Evolutionary conservation across 2,888 invertebrate species (phyloP), one percentile per base, ranked within the genome.

Genomic region (Metalampra italica): DNA sequence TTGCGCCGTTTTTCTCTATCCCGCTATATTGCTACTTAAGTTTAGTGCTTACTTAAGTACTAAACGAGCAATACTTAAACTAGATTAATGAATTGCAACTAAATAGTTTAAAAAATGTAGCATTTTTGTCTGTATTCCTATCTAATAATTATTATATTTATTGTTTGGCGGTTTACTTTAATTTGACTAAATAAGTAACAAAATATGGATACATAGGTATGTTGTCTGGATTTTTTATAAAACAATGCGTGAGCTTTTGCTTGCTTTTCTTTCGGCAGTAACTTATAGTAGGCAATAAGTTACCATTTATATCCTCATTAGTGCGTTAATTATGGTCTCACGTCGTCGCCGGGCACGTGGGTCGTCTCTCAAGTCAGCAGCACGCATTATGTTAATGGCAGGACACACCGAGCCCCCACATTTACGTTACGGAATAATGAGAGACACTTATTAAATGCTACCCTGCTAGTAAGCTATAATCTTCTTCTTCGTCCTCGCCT

Each of bases 331-430:
- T 60, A 58, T 55, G 62, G 51, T 62, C 57, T 54, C 56, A 50
- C 49, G 56, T 57, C 55, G 46, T 22, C 22, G 53, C 49, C 43
- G 46, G 45, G 53, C 42, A 13, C 47, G 57, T 51, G 48, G 64
- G 64, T 59, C 62, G 67, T 68, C 57, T 57, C 59, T 69, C 66
- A 65, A 64, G 66, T 53, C 56, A 55, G 55, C 56, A 47, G 57
- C 51, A 53, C 57, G 60, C 64, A 66, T 67, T 66, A 59, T 49
- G 32, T 52, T 59, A 57, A 60, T 54, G 54, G 49, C 45, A 15
- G 44, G 50, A 43, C 49, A 41, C 46, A 49, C 50, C 51, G 50
- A 53, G 52, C 53, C 50, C 51, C 41, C 42, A 51, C 48, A 49
- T 43, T 49, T 50, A 43, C 45, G 22, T 40, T 51, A 48, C 49